phyloP scores from a whole-genome alignment of 92 coral and sea anemone genomes.

The Anthopleura xanthogrammica region DNA sequence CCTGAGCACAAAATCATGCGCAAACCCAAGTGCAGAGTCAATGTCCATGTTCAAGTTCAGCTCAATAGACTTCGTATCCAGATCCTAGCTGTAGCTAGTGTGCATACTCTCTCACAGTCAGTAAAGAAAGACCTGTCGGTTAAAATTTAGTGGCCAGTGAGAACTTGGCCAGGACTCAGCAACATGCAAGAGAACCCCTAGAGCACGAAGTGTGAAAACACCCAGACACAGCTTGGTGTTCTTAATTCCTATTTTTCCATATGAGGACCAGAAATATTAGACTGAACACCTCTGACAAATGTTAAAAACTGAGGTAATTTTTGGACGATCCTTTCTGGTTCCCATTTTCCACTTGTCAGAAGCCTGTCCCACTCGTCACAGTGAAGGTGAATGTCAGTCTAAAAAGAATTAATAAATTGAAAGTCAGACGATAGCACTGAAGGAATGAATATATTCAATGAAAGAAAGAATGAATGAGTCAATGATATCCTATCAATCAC shows the following conservation, averaged over 20 bases:
- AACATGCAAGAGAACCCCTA: too few relatives aligned
- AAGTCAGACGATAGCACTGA: neutral
- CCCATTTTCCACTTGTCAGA: conserved; percentile 17
- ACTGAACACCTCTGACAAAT: conserved; percentile 3
- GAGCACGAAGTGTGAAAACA: neutral
- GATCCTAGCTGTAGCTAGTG: too few relatives aligned
- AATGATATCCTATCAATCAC: too few relatives aligned
- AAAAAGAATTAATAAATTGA: neutral
- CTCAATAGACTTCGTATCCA: too few relatives aligned
- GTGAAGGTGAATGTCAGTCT: conserved; percentile 29
- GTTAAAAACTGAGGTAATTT: conserved; percentile 15
- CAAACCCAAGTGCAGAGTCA: too few relatives aligned
- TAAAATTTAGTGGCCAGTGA: too few relatives aligned
- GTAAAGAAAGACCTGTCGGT: too few relatives aligned
- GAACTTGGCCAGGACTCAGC: too few relatives aligned
- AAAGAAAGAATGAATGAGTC: neutral
- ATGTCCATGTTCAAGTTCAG: too few relatives aligned
- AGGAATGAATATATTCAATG: too few relatives aligned
- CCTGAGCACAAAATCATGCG: too few relatives aligned
- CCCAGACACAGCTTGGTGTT: neutral
- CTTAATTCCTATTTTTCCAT: neutral
- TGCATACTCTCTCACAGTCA: too few relatives aligned
- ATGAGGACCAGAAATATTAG: neutral
- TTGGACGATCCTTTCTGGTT: conserved; percentile 12
- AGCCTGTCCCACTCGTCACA: conserved; percentile 24